Percentiles rank a stretch among this genome's conserved stretches.
These are phyloP conservation scores for Cassiopea xamachana DNA, from an alignment of 30 jellyfish, hydroid and myxozoan species.

Conservation along the genomic window DNA sequence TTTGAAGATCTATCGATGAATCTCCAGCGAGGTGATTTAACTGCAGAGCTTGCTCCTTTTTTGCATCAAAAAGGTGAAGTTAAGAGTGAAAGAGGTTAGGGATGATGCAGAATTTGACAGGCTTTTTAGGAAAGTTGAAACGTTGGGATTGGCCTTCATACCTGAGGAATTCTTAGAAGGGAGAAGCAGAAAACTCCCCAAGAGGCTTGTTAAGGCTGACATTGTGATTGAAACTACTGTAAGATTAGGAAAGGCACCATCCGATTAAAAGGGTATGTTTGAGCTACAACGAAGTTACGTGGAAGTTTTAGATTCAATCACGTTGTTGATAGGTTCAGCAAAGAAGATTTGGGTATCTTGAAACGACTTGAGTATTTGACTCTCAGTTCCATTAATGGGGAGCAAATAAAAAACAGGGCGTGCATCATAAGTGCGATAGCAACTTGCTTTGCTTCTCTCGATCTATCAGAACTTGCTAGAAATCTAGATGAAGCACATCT, in stretches of 20 bases:
- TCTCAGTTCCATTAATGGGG: slow-evolving; percentile 30
- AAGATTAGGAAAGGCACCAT: slow-evolving; percentile 32
- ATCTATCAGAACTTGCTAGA: slow-evolving; percentile 14
- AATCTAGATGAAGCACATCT: slow-evolving; percentile 52
- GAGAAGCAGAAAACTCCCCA: slow-evolving; percentile 17
- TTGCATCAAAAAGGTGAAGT: slow-evolving; percentile 19
- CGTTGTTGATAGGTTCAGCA: slow-evolving; percentile 36
- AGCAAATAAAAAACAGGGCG: slow-evolving; percentile 14
- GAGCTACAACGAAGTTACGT: slow-evolving; percentile 24
- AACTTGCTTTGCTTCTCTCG: slow-evolving; percentile 6
- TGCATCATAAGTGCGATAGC: slow-evolving; percentile 30
- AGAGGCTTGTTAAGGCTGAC: slow-evolving; percentile 11
- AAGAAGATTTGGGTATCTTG: slow-evolving; percentile 28
- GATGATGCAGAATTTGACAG: slow-evolving; percentile 22
- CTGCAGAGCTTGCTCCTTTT: slow-evolving; percentile 26
- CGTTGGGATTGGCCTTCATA: slow-evolving; percentile 4
- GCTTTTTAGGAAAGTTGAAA: slow-evolving; percentile 6
- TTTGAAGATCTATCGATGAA: slow-evolving; percentile 23
- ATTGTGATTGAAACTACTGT: slow-evolving; percentile 26
- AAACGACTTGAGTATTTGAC: neutral
- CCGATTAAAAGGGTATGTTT: slow-evolving; percentile 4
- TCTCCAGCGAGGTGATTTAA: slow-evolving; percentile 18
- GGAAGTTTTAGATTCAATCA: slow-evolving; percentile 23
- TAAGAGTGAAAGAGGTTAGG: slow-evolving; percentile 23
- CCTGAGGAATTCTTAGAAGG: slow-evolving; percentile 10